A percentile compares a stretch with the other conserved stretches of the same genome.
Evolutionary conservation across 1,140 invertebrate species (phyloP).

Genomic region (Euborellia annulipes): DNA sequence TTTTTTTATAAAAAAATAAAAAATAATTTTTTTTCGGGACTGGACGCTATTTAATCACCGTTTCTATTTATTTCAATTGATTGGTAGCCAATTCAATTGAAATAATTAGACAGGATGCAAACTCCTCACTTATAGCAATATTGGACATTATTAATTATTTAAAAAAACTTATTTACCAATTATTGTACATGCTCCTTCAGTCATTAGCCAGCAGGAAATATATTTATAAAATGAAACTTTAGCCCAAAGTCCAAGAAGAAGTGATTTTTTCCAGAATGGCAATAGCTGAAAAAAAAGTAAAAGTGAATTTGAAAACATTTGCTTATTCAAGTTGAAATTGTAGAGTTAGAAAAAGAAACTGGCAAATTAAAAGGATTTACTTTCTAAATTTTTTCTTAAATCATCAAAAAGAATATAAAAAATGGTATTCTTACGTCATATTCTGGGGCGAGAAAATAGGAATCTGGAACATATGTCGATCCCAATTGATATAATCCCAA

Average conservation of each 20-base stretch:
- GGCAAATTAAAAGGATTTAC: too few species aligned
- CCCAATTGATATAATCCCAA: slow-evolving; percentile 57
- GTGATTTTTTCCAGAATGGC: slow-evolving; percentile 43
- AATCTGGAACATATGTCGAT: slow-evolving; percentile 45
- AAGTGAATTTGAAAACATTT: background rate
- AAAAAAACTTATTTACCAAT: slow-evolving; percentile 33
- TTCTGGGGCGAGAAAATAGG: slow-evolving; percentile 47
- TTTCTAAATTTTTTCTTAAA: background rate
- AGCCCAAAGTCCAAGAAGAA: slow-evolving; percentile 65
- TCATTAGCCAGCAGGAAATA: slow-evolving; percentile 77
- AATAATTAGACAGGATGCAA: too few species aligned
- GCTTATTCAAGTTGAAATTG: too few species aligned
- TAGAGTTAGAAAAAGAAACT: too few species aligned
- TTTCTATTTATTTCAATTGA: too few species aligned
- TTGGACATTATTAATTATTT: slow-evolving; percentile 9
- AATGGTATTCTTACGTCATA: slow-evolving; percentile 32
- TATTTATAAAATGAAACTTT: slow-evolving; percentile 78
- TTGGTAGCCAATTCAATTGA: too few species aligned
- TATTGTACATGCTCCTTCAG: slow-evolving; percentile 57
- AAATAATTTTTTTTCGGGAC: too few species aligned
- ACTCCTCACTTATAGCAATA: too few species aligned
- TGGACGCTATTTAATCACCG: too few species aligned
- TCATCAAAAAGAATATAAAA: background rate
- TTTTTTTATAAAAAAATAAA: too few species aligned
- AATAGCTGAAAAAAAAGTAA: slow-evolving; percentile 26